Evolutionary conservation across 37 sponge, comb jelly and placozoan species (phyloP).

Genomic region (Spongilla lacustris): DNA sequence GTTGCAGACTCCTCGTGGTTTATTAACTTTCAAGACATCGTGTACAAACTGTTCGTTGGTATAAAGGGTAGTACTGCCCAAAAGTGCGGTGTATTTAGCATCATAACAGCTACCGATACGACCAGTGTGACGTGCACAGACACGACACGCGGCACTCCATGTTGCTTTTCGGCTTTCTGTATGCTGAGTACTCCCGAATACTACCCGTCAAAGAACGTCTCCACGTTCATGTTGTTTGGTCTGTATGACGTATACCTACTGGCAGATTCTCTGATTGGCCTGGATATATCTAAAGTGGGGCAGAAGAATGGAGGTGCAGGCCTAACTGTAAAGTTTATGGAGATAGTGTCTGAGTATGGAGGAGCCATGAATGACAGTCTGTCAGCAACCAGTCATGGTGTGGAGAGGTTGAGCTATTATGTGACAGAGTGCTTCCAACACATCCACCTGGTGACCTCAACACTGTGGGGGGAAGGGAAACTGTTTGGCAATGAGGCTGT

Average conservation of each 20-base stretch:
- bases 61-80: neutral
- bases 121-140: constrained; percentile 29
- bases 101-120: neutral
- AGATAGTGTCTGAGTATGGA: constrained; percentile 69
- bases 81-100: neutral
- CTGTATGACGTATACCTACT: constrained; percentile 60
- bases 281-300: neutral
- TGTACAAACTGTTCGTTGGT: neutral
- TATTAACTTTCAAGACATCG: constrained; percentile 73
- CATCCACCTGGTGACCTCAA: constrained; percentile 79
- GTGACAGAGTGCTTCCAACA: constrained; percentile 81
- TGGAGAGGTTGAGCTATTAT: constrained; percentile 42
- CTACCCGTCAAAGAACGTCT: constrained; percentile 16
- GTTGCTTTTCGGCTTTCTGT: constrained; percentile 73
- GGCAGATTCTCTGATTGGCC: constrained; percentile 15
- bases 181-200: constrained; percentile 36
- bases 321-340: constrained; percentile 13
- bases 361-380: constrained; percentile 89
- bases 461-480: constrained; percentile 58
- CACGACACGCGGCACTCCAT: constrained; percentile 49
- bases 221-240: constrained; percentile 36
- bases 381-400: neutral
- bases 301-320: neutral
- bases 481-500: neutral
- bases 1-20: constrained; percentile 91